These are phyloP conservation scores for Austrolebias charrua DNA, from an alignment of 2,797 vertebrate genomes.

Conservation along the genomic window DNA sequence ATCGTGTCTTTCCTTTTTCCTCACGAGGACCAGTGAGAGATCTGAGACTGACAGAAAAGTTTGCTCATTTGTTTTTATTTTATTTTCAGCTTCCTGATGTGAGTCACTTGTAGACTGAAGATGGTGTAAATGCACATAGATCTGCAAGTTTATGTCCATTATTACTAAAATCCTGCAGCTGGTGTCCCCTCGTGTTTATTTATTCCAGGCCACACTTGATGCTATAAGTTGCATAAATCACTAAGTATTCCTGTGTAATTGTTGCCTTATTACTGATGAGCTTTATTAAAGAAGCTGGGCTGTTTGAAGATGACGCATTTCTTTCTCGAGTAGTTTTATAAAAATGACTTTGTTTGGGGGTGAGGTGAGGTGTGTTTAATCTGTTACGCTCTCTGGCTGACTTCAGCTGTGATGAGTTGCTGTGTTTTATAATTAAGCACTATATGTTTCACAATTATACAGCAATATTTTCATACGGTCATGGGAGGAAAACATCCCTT, in stretches of 20 bases:
- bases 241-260: conserved; percentile 16
- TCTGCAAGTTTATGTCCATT: conserved; percentile 1
- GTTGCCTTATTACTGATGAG: conserved; percentile 46
- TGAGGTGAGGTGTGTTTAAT: conserved; percentile 10
- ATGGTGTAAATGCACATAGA: too few relatives aligned
- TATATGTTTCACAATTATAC: conserved; percentile 52
- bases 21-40: conserved; percentile 47
- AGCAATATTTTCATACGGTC: conserved; percentile 58
- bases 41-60: background rate
- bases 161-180: conserved; percentile 22
- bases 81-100: too few relatives aligned
- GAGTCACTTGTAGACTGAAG: too few relatives aligned
- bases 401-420: conserved; percentile 25
- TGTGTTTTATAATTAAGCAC: conserved; percentile 23
- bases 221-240: background rate
- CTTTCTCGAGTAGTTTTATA: conserved; percentile 15
- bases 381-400: conserved; percentile 11
- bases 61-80: too few relatives aligned
- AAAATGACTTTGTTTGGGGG: conserved; percentile 13
- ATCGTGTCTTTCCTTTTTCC: conserved; percentile 31
- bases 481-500: too few relatives aligned
- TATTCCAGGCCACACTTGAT: too few relatives aligned
- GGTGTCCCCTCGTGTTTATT: conserved; percentile 39
- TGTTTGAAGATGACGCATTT: conserved; percentile 9
- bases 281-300: conserved; percentile 11